Evolutionary conservation across 35 echinoderm and acorn worm genomes (phyloP).

Genomic region (Nesometra sesokonis): DNA sequence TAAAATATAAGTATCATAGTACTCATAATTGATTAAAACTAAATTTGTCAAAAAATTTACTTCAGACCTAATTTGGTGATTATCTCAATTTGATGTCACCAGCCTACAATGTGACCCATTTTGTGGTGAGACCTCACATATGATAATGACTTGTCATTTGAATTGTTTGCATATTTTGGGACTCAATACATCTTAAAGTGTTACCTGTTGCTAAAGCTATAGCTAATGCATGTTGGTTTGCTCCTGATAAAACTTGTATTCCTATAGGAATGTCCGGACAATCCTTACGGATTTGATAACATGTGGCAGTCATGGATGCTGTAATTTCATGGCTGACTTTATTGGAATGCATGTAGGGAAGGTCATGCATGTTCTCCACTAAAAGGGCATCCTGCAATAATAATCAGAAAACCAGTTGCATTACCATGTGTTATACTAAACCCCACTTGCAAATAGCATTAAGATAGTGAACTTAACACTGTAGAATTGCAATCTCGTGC

Average conservation of each 20-base stretch:
- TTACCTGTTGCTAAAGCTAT: slow-evolving; percentile 76
- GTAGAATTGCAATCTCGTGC: no score
- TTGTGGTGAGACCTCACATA: no score
- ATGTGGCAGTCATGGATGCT: slow-evolving; percentile 63
- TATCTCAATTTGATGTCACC: no score
- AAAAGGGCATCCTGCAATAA: slow-evolving; percentile 64
- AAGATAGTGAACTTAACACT: no score
- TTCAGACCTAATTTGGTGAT: no score
- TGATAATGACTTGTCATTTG: no score
- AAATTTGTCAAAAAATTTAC: no score
- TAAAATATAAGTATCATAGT: no score
- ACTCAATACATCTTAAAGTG: background rate
- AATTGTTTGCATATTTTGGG: no score
- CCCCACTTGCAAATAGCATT: background rate
- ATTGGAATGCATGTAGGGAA: slow-evolving; percentile 68
- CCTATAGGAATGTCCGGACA: slow-evolving; percentile 66
- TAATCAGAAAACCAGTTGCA: background rate
- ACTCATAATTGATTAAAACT: no score
- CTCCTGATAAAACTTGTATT: slow-evolving; percentile 72
- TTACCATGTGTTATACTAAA: no score
- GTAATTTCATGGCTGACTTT: slow-evolving; percentile 71
- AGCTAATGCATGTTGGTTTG: slow-evolving; percentile 64
- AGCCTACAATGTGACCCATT: no score
- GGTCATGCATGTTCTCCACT: slow-evolving; percentile 96
- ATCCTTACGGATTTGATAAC: slow-evolving; percentile 39